Evolutionary conservation across 2,113 vertebrate genomes (phyloP).

Genomic region (Pangasianodon hypophthalmus): DNA sequence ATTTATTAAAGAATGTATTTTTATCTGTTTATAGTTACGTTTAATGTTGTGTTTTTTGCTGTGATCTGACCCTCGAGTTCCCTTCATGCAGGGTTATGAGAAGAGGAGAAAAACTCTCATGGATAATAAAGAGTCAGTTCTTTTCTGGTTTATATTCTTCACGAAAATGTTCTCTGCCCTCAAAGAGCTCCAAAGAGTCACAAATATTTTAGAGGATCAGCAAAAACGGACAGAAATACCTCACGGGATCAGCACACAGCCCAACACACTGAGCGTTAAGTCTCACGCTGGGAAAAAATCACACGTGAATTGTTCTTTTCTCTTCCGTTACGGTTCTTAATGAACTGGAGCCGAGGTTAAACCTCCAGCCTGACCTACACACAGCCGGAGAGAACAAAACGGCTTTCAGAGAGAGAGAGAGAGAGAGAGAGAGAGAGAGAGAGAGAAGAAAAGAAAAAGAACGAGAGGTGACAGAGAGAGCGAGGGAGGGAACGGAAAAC

Average conservation of each 20-base stretch:
- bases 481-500: too few relatives aligned
- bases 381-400: not conserved
- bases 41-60: not conserved
- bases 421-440: not conserved
- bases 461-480: not conserved
- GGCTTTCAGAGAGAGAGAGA: not conserved
- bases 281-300: constrained; percentile 50
- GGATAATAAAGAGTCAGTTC: not conserved
- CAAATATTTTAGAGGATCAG: constrained; percentile 13
- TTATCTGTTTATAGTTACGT: not conserved
- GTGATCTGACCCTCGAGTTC: not conserved
- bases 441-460: too few relatives aligned
- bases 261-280: constrained; percentile 43
- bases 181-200: not conserved
- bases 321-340: not conserved
- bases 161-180: not conserved
- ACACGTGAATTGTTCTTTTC: not conserved
- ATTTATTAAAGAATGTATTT: not conserved
- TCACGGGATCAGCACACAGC: constrained; percentile 61
- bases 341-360: not conserved
- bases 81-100: not conserved
- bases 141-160: not conserved
- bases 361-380: not conserved
- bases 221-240: constrained; percentile 50
- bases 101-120: not conserved